Conservation (phyloP, 2,888 invertebrate genomes). For the Heliconius aoede region DNA sequence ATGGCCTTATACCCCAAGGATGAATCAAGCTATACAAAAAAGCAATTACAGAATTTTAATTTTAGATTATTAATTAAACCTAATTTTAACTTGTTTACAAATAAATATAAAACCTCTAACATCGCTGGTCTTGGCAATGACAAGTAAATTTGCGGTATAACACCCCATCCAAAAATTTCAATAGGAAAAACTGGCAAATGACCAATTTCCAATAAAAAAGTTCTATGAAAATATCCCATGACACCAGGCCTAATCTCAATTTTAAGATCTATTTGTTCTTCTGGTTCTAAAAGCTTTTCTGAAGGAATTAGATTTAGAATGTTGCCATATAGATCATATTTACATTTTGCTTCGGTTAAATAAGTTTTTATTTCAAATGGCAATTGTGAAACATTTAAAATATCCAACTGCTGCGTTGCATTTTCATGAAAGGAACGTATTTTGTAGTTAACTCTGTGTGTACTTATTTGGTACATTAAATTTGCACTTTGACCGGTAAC, state of each 20-base stretch:
- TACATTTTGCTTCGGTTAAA: constrained; percentile 61
- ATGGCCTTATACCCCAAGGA: constrained; percentile 80
- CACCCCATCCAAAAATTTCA: constrained; percentile 82
- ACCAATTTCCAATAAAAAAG: constrained; percentile 80
- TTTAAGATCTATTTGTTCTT: constrained; percentile 68
- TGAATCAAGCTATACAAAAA: constrained; percentile 58
- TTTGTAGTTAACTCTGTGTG: constrained; percentile 71
- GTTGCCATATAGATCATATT: constrained; percentile 69
- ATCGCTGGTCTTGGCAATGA: constrained; percentile 72
- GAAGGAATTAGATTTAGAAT: constrained; percentile 76
- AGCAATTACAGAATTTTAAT: not conserved
- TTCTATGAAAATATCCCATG: constrained; percentile 80
- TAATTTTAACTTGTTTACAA: not conserved
- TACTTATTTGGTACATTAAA: constrained; percentile 78
- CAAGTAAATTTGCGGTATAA: constrained; percentile 84
- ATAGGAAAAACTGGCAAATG: constrained; percentile 81
- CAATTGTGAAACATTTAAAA: constrained; percentile 80
- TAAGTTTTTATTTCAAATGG: constrained; percentile 75
- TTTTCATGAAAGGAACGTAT: constrained; percentile 74
- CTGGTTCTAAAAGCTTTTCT: constrained; percentile 68
- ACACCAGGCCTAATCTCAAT: constrained; percentile 82
- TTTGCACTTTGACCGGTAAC: constrained; percentile 81
- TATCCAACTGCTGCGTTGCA: constrained; percentile 63
- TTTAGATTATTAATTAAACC: not conserved
- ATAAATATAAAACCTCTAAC: constrained; percentile 39